Conservation (phyloP, 2,888 invertebrate genomes). For the Polydrusus tereticollis region DNA sequence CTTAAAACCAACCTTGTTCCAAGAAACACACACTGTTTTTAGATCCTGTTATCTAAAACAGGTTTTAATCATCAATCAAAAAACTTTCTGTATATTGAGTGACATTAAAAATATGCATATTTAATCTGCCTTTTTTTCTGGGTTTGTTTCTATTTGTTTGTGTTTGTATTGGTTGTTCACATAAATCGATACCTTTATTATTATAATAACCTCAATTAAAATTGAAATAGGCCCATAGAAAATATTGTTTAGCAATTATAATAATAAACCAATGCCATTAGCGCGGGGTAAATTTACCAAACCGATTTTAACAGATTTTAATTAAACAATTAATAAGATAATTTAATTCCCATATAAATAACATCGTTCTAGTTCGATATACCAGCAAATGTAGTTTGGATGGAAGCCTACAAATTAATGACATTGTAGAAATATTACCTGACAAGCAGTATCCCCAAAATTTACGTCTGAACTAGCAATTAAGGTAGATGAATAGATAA, state of each 20-base stretch:
- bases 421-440: constrained; percentile 6
- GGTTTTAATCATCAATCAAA: too few species aligned
- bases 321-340: constrained; percentile 4
- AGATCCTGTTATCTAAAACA: too few species aligned
- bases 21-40: too few species aligned
- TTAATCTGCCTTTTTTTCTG: too few species aligned
- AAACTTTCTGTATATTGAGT: too few species aligned
- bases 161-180: too few species aligned
- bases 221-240: not conserved
- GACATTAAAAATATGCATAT: too few species aligned
- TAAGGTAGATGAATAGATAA: not conserved
- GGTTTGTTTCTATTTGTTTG: too few species aligned
- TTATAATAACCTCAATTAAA: not conserved
- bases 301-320: not conserved
- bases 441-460: not conserved
- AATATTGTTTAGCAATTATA: not conserved
- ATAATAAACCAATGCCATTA: not conserved
- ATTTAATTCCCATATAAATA: not conserved
- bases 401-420: not conserved
- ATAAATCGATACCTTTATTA: not conserved
- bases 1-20: too few species aligned
- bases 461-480: not conserved
- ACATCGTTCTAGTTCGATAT: not conserved
- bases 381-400: not conserved
- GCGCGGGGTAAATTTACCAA: not conserved